Conservation (phyloP, 2,113 vertebrate species). For the Hippocampus abdominalis region DNA sequence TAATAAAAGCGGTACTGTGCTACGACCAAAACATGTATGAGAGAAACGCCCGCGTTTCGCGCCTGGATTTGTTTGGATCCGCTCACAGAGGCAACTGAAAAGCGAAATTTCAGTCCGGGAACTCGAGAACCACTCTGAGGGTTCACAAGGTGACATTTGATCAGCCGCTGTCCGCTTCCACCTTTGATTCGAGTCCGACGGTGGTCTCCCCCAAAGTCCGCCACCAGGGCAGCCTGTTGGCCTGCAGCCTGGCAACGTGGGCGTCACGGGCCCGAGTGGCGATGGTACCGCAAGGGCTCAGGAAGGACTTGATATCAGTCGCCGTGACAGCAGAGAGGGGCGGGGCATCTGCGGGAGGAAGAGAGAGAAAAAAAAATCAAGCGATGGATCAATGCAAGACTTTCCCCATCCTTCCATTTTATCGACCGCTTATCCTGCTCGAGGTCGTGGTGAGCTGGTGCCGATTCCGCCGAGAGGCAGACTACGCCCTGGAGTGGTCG, state of each 20-base stretch:
- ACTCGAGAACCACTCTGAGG: background rate
- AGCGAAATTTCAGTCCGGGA: too few species aligned
- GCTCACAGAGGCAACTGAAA: too few species aligned
- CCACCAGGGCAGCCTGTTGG: slow-evolving; percentile 84
- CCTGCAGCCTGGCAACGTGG: slow-evolving; percentile 79
- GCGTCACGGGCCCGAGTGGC: slow-evolving; percentile 79
- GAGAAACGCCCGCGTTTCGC: too few species aligned
- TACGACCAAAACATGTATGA: too few species aligned
- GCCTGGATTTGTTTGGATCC: too few species aligned
- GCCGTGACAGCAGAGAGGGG: slow-evolving; percentile 68
- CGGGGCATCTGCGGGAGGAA: slow-evolving; percentile 75
- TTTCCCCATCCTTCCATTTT: background rate
- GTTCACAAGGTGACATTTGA: background rate
- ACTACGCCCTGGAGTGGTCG: too few species aligned
- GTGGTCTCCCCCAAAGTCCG: slow-evolving; percentile 76
- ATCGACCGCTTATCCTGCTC: too few species aligned
- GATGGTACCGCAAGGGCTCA: slow-evolving; percentile 79
- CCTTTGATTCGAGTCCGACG: slow-evolving; percentile 41
- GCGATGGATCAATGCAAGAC: background rate
- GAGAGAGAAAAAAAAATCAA: too few species aligned
- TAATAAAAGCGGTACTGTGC: too few species aligned
- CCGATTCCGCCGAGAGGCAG: too few species aligned
- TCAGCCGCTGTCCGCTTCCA: slow-evolving; percentile 68
- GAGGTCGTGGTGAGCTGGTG: too few species aligned
- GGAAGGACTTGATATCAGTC: slow-evolving; percentile 73